phyloP scores from a whole-genome alignment of 2,113 vertebrate species.

The Oncorhynchus kisutch region DNA sequence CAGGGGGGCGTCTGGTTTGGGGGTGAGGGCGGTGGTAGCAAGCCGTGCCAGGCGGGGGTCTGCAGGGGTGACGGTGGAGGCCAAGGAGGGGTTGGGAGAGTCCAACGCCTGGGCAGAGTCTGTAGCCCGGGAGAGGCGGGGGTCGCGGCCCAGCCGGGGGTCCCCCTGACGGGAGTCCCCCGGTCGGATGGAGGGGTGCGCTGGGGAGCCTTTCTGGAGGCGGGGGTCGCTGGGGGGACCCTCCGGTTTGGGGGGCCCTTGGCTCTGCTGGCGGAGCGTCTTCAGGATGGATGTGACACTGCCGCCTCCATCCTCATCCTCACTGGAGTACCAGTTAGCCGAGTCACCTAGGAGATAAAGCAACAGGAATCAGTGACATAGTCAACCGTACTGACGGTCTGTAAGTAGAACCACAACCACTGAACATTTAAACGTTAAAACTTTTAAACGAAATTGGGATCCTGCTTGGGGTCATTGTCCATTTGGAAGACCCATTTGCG shows the following conservation, averaged over 20 bases:
- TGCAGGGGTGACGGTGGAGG: conserved; percentile 50
- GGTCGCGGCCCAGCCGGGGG: conserved; percentile 84
- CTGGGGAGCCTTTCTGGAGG: conserved; percentile 73
- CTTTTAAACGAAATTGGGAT: too few species aligned
- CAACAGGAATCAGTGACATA: neutral
- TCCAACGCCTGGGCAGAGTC: conserved; percentile 60
- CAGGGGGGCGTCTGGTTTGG: conserved; percentile 63
- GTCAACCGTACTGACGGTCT: too few species aligned
- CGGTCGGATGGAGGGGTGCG: conserved; percentile 51
- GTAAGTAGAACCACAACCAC: too few species aligned
- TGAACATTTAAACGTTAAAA: too few species aligned
- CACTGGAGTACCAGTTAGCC: conserved; percentile 95
- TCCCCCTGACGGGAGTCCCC: conserved; percentile 83
- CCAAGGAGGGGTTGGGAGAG: conserved; percentile 18
- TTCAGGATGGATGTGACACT: conserved; percentile 94
- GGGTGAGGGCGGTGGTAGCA: conserved; percentile 4
- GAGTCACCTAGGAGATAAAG: conserved; percentile 78
- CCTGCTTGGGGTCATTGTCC: too few species aligned
- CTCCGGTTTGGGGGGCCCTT: conserved; percentile 61
- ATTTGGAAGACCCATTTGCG: too few species aligned
- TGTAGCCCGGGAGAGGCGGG: conserved; percentile 72
- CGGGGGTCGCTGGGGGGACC: conserved; percentile 75
- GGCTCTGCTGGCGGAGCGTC: conserved; percentile 85
- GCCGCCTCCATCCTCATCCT: conserved; percentile 90
- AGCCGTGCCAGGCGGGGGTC: conserved; percentile 73